Evolutionary conservation across 2,888 invertebrate species (phyloP).

Genomic region (Palloptera scutellata): DNA sequence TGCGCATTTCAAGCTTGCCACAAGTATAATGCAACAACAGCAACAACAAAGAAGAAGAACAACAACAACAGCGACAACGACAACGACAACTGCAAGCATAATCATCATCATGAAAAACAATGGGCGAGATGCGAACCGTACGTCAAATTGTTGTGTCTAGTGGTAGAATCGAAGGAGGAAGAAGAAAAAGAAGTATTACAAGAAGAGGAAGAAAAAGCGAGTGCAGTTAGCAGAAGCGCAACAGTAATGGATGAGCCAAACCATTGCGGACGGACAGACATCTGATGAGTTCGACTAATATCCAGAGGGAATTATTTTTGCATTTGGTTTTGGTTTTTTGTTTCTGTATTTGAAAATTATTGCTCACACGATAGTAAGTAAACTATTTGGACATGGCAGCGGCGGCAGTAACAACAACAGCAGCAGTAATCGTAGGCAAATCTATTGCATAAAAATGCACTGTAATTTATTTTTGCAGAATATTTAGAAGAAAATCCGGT

Average conservation of each 20-base stretch:
- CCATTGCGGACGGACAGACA: slow-evolving; percentile 17
- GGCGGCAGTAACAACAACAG: slow-evolving; percentile 10
- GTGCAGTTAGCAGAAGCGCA: no score
- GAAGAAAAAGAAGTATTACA: no score
- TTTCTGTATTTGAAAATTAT: slow-evolving; percentile 41
- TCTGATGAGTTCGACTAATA: slow-evolving; percentile 34
- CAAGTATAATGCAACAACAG: background rate
- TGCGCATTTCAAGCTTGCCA: no score
- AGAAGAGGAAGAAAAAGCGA: no score
- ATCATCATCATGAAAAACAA: background rate
- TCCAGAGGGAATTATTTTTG: slow-evolving; percentile 21
- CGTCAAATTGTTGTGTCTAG: no score
- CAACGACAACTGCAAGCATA: slow-evolving; percentile 23
- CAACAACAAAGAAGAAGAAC: background rate
- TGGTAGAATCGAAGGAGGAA: no score
- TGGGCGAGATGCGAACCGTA: no score
- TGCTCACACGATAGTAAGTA: slow-evolving; percentile 30
- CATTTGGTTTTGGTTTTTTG: slow-evolving; percentile 40
- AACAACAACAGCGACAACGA: background rate
- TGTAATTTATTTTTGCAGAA: no score
- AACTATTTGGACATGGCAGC: background rate
- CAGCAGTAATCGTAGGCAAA: background rate
- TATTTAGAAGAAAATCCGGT: background rate
- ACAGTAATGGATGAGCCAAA: no score
- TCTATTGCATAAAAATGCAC: background rate